A percentile compares a stretch with the other conserved stretches of the same genome.
These are phyloP conservation scores for Zoroaster sp. DNA, from an alignment of 53 echinoderm and acorn worm species.

Conservation along the genomic window DNA sequence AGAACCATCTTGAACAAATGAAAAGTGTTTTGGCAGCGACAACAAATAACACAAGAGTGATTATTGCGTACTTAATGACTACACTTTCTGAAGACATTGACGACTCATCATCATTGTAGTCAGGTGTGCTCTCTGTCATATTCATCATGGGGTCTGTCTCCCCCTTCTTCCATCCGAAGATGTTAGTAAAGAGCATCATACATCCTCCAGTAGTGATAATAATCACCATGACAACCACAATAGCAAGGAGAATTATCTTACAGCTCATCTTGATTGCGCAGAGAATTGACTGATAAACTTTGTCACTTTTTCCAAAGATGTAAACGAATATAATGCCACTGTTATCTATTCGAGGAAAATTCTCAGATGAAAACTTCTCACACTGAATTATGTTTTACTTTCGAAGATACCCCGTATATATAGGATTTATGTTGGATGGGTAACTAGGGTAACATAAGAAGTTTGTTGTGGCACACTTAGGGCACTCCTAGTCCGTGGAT, in stretches of 20 bases:
- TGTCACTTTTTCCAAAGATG: background rate
- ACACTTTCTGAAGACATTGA: background rate
- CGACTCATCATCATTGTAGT: background rate
- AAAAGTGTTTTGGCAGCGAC: no score
- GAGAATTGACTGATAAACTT: no score
- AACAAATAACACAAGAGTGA: no score
- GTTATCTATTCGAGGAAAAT: no score
- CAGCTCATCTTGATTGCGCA: background rate
- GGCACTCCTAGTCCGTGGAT: constrained; percentile 16
- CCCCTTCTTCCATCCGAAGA: constrained; percentile 7
- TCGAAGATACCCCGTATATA: background rate
- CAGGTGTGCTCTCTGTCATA: background rate
- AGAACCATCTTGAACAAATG: no score
- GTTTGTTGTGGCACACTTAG: background rate
- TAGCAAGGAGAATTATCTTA: background rate
- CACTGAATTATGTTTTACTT: background rate
- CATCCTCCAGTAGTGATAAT: background rate
- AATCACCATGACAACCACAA: background rate
- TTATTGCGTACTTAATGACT: background rate
- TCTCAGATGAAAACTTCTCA: no score
- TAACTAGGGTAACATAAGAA: background rate
- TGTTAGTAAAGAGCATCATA: background rate
- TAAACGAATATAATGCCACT: background rate
- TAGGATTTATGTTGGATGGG: background rate
- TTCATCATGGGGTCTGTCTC: background rate